Base-by-base conservation (phyloP, 2,797 vertebrate species). In the Macroramphosus scolopax region DNA sequence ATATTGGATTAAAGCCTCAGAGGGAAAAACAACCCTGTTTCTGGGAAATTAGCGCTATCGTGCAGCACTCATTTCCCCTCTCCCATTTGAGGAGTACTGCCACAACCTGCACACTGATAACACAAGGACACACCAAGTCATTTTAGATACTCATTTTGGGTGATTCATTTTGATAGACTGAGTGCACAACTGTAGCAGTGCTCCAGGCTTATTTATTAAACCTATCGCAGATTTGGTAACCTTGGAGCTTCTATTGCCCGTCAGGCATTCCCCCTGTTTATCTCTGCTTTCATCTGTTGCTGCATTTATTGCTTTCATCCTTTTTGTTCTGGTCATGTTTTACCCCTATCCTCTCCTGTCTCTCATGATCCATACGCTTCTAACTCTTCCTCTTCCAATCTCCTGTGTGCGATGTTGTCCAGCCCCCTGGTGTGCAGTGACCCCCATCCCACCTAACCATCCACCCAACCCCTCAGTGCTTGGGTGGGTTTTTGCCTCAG, bases 1-100 rank as follows among this genome's bases (percentile, higher is more conserved):
- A 68, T 72, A 80, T 82, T 78, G 63, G 58, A 79, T 83, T 78
- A 80, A 51, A 78, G 42, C 48, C 56, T 66, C 18, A 5, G 32
- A 56, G 51, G 47, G 16, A 58, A 52, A 61, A 68, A 80, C 33
- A 71, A 57, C 35, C 14, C 33, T 1, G 33, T 52, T 64, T 55
- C 74, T 31, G 49, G 64, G 54, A 80, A 76, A 64, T 79, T 46
- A 44, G 51, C 9, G 33, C 71, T 54, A 63, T 72, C 37, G 20
- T 14, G 11, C 51, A 48, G 55, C 42, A 26, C 30, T 75, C 24
- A 8, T 39, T 67, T 77, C 73, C 52, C 35, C 41, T 58, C 58
- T 48, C 54, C 46, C 31, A 8, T 51, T 14, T 48, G 64, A 63
- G 47, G 53, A 59, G 37, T 14, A 34, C 8, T 7, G 37, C 42